phyloP scores from a whole-genome alignment of 2,113 vertebrate species.

The Triplophysa rosa region DNA sequence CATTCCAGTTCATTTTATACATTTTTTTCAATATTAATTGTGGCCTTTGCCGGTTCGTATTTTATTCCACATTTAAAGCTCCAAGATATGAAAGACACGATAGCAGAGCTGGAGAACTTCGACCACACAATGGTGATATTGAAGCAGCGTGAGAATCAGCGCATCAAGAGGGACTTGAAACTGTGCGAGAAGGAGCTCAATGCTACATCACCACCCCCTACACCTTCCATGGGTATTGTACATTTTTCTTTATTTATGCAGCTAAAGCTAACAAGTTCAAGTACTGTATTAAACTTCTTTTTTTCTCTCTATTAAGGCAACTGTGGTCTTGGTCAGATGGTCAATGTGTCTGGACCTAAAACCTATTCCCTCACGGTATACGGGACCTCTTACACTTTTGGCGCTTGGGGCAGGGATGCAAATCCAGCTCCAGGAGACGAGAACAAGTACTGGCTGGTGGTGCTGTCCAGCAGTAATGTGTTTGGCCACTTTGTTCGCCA shows the following conservation, averaged over 20 bases:
- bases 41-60: not conserved
- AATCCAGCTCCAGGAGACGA: slow-evolving; percentile 68
- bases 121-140: slow-evolving; percentile 66
- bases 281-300: too few relatives aligned
- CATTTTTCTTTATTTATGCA: not conserved
- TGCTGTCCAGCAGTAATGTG: slow-evolving; percentile 64
- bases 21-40: not conserved
- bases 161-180: slow-evolving; percentile 63
- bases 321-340: slow-evolving; percentile 64
- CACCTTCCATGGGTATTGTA: slow-evolving; percentile 47
- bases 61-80: slow-evolving; percentile 56
- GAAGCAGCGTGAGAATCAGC: slow-evolving; percentile 58
- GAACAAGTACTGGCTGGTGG: slow-evolving; percentile 70
- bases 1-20: too few relatives aligned
- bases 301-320: slow-evolving; percentile 47
- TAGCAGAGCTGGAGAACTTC: slow-evolving; percentile 64
- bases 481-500: slow-evolving; percentile 63
- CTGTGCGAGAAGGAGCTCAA: slow-evolving; percentile 55
- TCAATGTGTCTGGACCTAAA: slow-evolving; percentile 60
- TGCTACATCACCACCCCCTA: slow-evolving; percentile 37
- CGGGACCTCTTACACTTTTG: slow-evolving; percentile 64
- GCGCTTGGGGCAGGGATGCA: slow-evolving; percentile 75
- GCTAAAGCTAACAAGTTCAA: not conserved
- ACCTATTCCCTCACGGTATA: slow-evolving; percentile 65
- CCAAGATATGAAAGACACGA: slow-evolving; percentile 47